Evolutionary conservation across 2,888 invertebrate species (phyloP).

Genomic region (Caenorhabditis sp.): DNA sequence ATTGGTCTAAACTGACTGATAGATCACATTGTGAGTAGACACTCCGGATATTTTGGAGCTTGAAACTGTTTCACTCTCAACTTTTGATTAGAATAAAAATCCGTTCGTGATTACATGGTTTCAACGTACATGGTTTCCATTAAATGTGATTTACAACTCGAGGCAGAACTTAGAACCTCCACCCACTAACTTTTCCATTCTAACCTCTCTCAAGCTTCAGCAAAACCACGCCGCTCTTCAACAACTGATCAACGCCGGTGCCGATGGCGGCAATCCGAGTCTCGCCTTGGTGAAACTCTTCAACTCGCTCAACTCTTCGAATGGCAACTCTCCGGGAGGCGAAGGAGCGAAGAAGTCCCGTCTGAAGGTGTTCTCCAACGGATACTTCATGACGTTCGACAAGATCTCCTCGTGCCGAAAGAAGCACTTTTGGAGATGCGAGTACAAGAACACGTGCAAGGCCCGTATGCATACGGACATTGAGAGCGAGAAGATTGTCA

Average conservation of each 20-base stretch:
- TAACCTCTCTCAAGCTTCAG: constrained; percentile 20
- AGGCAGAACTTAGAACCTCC: too few relatives aligned
- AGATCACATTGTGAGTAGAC: too few relatives aligned
- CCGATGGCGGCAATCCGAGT: constrained; percentile 7
- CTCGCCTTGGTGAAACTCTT: constrained; percentile 10
- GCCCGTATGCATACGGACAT: constrained; percentile 56
- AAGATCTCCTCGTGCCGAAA: constrained; percentile 47
- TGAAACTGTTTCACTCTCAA: too few relatives aligned
- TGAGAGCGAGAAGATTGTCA: constrained; percentile 27
- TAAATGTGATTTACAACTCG: too few relatives aligned
- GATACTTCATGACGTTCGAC: constrained; percentile 55
- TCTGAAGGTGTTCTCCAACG: constrained; percentile 50
- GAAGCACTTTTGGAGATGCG: constrained; percentile 54
- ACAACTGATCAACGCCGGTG: constrained; percentile 13
- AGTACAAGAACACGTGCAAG: constrained; percentile 55
- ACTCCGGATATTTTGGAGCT: too few relatives aligned
- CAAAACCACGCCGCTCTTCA: constrained; percentile 21
- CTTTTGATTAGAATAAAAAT: too few relatives aligned
- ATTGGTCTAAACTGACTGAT: too few relatives aligned
- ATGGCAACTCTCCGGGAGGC: background rate
- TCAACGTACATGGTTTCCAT: too few relatives aligned
- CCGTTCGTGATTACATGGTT: too few relatives aligned
- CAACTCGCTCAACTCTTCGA: background rate
- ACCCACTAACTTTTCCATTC: background rate
- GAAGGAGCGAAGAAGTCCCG: constrained; percentile 23